phyloP scores from a whole-genome alignment of 1,140 invertebrate genomes.

The Ladona fulva region DNA sequence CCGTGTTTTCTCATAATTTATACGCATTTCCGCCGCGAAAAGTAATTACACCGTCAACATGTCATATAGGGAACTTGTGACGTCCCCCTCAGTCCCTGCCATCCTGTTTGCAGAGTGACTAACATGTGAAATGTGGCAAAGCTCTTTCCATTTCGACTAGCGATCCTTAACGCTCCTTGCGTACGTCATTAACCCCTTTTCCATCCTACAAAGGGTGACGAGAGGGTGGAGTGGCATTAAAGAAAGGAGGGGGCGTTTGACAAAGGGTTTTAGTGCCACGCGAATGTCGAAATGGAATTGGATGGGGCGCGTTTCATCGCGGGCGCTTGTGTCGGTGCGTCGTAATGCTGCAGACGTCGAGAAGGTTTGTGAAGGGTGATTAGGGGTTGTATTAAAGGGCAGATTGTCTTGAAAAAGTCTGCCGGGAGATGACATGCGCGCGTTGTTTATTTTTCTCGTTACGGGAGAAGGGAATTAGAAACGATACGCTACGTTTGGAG shows the following conservation, averaged over 20 bases:
- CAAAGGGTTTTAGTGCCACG: background rate
- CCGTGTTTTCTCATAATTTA: background rate
- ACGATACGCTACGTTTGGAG: too few relatives aligned
- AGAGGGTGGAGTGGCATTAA: background rate
- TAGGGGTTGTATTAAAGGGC: too few relatives aligned
- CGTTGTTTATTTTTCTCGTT: too few relatives aligned
- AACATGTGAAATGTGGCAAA: background rate
- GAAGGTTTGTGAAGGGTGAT: too few relatives aligned
- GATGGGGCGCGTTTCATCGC: too few relatives aligned
- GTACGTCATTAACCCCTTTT: background rate
- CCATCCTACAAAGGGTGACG: background rate
- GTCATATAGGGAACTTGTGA: background rate
- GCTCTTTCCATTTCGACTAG: background rate
- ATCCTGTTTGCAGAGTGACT: background rate
- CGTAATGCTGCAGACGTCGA: too few relatives aligned
- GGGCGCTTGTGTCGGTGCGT: too few relatives aligned
- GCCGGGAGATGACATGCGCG: too few relatives aligned
- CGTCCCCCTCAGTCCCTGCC: background rate
- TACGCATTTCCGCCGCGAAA: background rate
- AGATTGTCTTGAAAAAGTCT: too few relatives aligned
- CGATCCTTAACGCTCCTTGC: background rate
- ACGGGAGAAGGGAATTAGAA: too few relatives aligned
- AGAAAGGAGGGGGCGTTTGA: background rate
- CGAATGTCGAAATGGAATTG: too few relatives aligned
- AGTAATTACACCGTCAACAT: conserved; percentile 9